These are phyloP conservation scores for Drosophila yooni DNA, from an alignment of 2,888 invertebrate species.

Conservation along the genomic window DNA sequence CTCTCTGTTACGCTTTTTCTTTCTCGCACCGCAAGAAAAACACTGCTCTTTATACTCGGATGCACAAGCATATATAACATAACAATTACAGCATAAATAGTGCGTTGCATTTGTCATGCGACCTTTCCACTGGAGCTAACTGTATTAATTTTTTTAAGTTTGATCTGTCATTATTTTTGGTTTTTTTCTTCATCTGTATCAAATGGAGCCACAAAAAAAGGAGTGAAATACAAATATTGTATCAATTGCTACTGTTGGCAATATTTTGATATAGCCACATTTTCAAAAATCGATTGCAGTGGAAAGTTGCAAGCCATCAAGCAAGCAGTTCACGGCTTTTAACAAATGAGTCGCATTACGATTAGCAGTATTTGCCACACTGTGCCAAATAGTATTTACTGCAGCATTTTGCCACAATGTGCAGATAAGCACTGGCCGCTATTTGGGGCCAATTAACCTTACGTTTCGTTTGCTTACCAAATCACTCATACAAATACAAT, in stretches of 20 bases:
- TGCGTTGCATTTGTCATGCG: conserved; percentile 13
- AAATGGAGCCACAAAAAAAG: not conserved
- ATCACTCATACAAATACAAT: conserved; percentile 7
- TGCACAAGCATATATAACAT: conserved; percentile 33
- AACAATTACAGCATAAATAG: conserved; percentile 16
- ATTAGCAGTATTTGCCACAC: conserved; percentile 6
- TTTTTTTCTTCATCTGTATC: not conserved
- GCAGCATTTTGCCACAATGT: conserved; percentile 37
- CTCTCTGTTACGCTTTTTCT: not conserved
- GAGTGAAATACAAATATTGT: not conserved
- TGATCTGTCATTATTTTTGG: not conserved
- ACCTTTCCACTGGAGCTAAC: not conserved
- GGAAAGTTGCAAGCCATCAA: conserved; percentile 4
- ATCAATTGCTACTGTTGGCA: not conserved
- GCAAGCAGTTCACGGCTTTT: not conserved
- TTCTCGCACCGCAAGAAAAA: conserved; percentile 11
- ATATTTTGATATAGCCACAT: conserved; percentile 4
- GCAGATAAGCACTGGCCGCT: conserved; percentile 38
- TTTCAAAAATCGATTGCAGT: conserved; percentile 1
- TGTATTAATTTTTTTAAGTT: not conserved
- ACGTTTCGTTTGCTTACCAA: conserved; percentile 40
- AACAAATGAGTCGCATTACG: not conserved
- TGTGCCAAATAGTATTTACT: conserved; percentile 29
- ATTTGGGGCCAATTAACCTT: conserved; percentile 64
- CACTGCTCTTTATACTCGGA: conserved; percentile 58